Evolutionary conservation across 2,888 invertebrate species (phyloP).

Genomic region (Metopia argyrocephala): DNA sequence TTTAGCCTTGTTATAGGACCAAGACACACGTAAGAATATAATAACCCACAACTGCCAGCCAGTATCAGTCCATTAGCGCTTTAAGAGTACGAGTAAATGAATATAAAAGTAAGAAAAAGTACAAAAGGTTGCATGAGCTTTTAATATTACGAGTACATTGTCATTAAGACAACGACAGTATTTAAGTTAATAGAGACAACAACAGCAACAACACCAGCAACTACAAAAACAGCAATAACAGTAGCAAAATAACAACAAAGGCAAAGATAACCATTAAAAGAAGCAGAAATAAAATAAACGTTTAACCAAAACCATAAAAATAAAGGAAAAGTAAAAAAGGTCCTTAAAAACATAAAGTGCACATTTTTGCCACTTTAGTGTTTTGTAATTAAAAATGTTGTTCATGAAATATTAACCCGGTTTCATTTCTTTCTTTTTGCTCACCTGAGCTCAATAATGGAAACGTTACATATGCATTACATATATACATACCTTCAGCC

Average conservation of each 20-base stretch:
- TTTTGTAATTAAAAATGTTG: conserved; percentile 78
- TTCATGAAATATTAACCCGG: conserved; percentile 71
- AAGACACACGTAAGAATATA: conserved; percentile 3
- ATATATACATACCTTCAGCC: neutral
- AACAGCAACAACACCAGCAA: conserved; percentile 32
- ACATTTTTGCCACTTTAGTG: conserved; percentile 76
- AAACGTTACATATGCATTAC: conserved; percentile 25
- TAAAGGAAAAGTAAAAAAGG: too few species aligned
- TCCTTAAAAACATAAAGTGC: conserved; percentile 65
- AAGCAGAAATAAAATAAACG: conserved; percentile 40
- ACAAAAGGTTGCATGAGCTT: conserved; percentile 65
- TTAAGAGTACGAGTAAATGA: neutral
- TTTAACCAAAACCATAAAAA: too few species aligned
- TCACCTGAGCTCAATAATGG: conserved; percentile 59
- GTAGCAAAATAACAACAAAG: conserved; percentile 12
- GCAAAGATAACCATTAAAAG: neutral
- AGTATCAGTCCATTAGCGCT: neutral
- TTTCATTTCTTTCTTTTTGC: conserved; percentile 43
- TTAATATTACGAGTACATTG: conserved; percentile 52
- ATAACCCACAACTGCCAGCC: neutral
- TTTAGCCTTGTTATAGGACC: conserved; percentile 58
- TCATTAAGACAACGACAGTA: conserved; percentile 75
- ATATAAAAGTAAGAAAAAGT: neutral
- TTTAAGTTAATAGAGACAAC: conserved; percentile 75
- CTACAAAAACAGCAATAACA: neutral